These are phyloP conservation scores for Lepidochrysops patricia DNA, from an alignment of 2,888 invertebrate genomes.

Conservation along the genomic window DNA sequence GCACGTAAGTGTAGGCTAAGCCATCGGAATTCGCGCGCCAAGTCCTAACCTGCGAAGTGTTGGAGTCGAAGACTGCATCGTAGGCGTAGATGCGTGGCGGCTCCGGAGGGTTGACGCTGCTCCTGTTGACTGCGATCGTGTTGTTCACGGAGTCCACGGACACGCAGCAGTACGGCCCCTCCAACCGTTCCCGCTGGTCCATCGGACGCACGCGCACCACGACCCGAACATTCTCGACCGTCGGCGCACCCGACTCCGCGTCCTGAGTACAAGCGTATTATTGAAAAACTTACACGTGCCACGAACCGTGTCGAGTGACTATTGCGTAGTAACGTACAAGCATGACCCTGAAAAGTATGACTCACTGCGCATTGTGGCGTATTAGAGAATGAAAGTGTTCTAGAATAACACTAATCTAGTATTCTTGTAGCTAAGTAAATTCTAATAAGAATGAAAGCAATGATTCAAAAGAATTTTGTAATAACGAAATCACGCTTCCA, in stretches of 20 bases:
- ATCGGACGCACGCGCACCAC: constrained; percentile 96
- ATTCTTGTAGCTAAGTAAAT: constrained; percentile 21
- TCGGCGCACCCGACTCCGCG: constrained; percentile 68
- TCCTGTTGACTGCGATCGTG: constrained; percentile 85
- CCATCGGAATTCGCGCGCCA: background rate
- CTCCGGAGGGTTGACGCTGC: constrained; percentile 80
- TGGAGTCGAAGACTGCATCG: constrained; percentile 93
- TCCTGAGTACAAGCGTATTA: constrained; percentile 45
- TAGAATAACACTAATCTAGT: background rate
- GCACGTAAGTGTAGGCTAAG: background rate
- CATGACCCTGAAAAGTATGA: constrained; percentile 45
- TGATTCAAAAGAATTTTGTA: constrained; percentile 30
- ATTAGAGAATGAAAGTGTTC: background rate
- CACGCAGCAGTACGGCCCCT: constrained; percentile 82
- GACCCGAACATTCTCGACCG: constrained; percentile 95
- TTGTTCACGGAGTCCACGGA: constrained; percentile 84
- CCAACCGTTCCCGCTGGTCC: constrained; percentile 86
- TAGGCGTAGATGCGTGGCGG: constrained; percentile 94
- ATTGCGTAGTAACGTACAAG: constrained; percentile 35
- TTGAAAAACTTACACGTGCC: constrained; percentile 21
- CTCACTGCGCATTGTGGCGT: constrained; percentile 25
- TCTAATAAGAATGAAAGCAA: constrained; percentile 24
- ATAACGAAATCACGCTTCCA: constrained; percentile 32
- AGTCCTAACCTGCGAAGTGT: constrained; percentile 83
- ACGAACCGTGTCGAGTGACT: constrained; percentile 25